phyloP scores from a whole-genome alignment of 2,888 invertebrate genomes.

The Synergus japonicus region DNA sequence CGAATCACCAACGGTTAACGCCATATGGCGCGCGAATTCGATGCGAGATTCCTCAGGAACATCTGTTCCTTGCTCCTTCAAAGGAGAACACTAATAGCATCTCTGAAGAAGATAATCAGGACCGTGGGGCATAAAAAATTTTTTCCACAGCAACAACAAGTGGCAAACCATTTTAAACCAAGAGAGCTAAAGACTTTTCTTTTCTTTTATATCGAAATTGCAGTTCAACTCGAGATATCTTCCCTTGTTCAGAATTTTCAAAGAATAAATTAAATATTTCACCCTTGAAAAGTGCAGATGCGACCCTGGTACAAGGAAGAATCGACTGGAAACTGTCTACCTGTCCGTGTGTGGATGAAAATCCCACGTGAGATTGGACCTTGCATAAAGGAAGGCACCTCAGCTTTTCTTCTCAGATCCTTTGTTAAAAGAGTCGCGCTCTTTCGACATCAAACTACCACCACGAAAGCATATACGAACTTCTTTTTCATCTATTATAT shows the following conservation, averaged over 20 bases:
- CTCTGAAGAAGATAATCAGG: neutral
- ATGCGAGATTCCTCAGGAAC: slow-evolving; percentile 64
- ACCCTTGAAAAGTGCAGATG: slow-evolving; percentile 39
- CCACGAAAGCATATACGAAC: neutral
- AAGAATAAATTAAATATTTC: slow-evolving; percentile 30
- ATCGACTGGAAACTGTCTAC: slow-evolving; percentile 23
- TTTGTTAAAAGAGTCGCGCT: slow-evolving; percentile 36
- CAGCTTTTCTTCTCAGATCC: slow-evolving; percentile 32
- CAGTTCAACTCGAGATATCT: neutral
- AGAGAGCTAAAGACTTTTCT: neutral
- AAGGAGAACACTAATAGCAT: neutral
- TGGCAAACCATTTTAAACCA: too few species aligned
- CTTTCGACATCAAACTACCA: slow-evolving; percentile 24
- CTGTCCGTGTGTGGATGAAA: slow-evolving; percentile 38
- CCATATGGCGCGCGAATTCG: slow-evolving; percentile 67
- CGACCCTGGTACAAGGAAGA: slow-evolving; percentile 3
- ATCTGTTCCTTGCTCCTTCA: slow-evolving; percentile 62
- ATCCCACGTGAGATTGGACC: slow-evolving; percentile 24
- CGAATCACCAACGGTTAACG: slow-evolving; percentile 55
- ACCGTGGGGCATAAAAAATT: neutral
- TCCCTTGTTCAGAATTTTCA: neutral
- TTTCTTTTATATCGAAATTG: neutral
- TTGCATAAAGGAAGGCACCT: slow-evolving; percentile 25
- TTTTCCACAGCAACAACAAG: too few species aligned
- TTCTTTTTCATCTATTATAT: slow-evolving; percentile 19